Percentiles rank a stretch among this genome's conserved stretches.
Conservation (phyloP, 2,113 vertebrate species). For the Mus spicilegus region DNA sequence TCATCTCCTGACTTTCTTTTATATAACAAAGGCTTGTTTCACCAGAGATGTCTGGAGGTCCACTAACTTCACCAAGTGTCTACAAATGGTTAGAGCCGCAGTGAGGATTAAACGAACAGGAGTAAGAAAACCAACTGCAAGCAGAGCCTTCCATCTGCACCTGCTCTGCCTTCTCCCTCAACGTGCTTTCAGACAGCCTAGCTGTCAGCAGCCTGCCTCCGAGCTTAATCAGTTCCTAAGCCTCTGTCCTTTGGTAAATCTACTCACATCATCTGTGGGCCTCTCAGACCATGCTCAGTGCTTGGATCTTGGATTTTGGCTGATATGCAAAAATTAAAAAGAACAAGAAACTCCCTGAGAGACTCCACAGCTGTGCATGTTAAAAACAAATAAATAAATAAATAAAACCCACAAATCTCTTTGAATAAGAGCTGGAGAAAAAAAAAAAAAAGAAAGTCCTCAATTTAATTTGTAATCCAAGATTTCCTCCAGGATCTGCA, state of each 20-base stretch:
- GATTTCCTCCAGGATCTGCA: conserved; percentile 59
- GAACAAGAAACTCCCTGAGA: conserved; percentile 72
- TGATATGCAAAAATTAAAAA: conserved; percentile 74
- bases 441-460: background rate
- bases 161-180: background rate
- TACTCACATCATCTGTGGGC: conserved; percentile 2
- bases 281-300: conserved; percentile 23
- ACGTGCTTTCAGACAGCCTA: fast-evolving
- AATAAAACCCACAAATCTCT: conserved; percentile 32
- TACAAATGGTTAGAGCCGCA: background rate
- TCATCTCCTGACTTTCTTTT: background rate
- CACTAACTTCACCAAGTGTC: background rate
- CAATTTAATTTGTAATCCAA: conserved; percentile 68
- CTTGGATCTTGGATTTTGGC: conserved; percentile 72
- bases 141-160: background rate
- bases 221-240: conserved; percentile 50
- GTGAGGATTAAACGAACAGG: conserved; percentile 7
- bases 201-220: conserved; percentile 5
- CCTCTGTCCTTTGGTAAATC: conserved; percentile 48
- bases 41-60: background rate
- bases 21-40: conserved; percentile 5
- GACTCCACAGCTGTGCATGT: conserved; percentile 73
- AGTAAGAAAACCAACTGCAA: background rate
- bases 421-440: conserved; percentile 38
- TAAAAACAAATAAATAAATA: conserved; percentile 19